Conservation (phyloP, 2,888 invertebrate species). For the Calameuta pallipes region DNA sequence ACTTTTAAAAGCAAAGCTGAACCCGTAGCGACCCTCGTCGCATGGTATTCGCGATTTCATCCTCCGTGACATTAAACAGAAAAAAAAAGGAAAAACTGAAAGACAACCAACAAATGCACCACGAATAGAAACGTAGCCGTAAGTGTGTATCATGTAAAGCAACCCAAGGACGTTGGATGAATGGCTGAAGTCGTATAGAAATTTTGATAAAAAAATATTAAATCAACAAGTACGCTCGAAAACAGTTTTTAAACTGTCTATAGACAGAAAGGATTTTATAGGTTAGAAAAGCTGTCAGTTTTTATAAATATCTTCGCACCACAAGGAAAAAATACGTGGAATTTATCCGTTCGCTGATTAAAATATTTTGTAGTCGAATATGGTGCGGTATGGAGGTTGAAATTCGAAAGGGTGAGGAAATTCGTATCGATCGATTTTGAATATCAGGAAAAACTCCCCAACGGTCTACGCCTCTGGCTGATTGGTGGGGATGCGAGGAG, state of each 20-base stretch:
- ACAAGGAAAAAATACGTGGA: background rate
- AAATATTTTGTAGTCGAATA: background rate
- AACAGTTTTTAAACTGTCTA: background rate
- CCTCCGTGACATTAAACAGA: background rate
- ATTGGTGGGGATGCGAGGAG: conserved; percentile 10
- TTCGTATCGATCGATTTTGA: background rate
- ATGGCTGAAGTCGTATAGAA: background rate
- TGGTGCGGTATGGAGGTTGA: background rate
- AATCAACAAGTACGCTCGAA: background rate
- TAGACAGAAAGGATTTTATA: background rate
- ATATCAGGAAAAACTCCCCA: background rate
- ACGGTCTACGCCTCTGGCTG: background rate
- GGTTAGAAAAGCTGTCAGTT: background rate
- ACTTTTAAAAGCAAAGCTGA: background rate
- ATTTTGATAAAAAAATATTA: background rate
- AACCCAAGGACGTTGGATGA: background rate
- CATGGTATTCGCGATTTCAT: background rate
- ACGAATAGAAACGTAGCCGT: background rate
- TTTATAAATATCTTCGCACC: background rate
- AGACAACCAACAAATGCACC: background rate
- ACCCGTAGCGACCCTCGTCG: background rate
- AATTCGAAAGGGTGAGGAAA: background rate
- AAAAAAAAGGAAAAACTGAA: background rate
- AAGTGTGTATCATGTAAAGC: background rate
- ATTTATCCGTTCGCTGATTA: background rate